Evolutionary conservation across 2,888 invertebrate genomes (phyloP).

Genomic region (Drosophila pseudotalamancana): DNA sequence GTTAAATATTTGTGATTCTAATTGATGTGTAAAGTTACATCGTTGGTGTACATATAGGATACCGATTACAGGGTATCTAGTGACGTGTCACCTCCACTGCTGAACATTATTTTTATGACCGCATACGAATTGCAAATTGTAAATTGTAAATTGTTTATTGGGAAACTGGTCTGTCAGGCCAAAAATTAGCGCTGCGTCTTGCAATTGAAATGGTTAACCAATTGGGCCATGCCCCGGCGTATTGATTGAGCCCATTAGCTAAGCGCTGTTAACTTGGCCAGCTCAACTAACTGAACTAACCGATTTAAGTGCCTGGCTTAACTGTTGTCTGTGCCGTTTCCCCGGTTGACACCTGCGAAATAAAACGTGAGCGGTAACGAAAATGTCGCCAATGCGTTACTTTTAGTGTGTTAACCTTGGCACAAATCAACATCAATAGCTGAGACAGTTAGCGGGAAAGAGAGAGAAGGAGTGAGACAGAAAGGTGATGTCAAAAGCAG

Average conservation of each 20-base stretch:
- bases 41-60: background rate
- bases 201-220: constrained; percentile 49
- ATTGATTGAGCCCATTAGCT: constrained; percentile 53
- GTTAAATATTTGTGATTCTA: no score
- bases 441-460: background rate
- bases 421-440: constrained; percentile 45
- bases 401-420: constrained; percentile 59
- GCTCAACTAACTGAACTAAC: constrained; percentile 1
- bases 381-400: constrained; percentile 40
- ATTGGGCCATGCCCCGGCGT: constrained; percentile 15
- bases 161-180: constrained; percentile 9
- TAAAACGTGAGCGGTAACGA: constrained; percentile 60
- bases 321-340: constrained; percentile 40
- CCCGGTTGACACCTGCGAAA: constrained; percentile 65
- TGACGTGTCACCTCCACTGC: background rate
- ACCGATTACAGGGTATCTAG: background rate
- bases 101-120: constrained; percentile 18
- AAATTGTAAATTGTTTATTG: constrained; percentile 21
- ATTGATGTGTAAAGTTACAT: background rate
- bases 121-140: constrained; percentile 32
- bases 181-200: constrained; percentile 25
- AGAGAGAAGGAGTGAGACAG: background rate
- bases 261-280: constrained; percentile 33
- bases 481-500: background rate
- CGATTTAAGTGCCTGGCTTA: constrained; percentile 39